These are phyloP conservation scores for Aphaenogaster floridana DNA, from an alignment of 1,140 invertebrate genomes.

Conservation along the genomic window DNA sequence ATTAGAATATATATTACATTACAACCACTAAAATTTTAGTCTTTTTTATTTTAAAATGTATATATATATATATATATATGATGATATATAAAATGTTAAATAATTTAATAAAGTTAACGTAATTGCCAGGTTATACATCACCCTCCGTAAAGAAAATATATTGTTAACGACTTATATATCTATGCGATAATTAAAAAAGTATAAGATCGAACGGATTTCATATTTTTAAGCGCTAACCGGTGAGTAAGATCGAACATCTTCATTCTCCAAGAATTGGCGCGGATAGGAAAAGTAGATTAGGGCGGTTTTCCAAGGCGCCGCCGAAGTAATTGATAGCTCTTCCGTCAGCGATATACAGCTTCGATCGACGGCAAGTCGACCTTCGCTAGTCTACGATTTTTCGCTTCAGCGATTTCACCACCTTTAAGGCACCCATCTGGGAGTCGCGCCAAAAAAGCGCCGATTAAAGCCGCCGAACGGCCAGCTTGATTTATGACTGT, in stretches of 20 bases:
- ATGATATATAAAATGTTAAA: background rate
- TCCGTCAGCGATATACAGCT: constrained; percentile 49
- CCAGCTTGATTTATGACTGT: constrained; percentile 44
- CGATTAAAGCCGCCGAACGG: constrained; percentile 42
- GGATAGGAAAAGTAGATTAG: constrained; percentile 44
- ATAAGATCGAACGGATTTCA: background rate
- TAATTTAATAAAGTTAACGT: background rate
- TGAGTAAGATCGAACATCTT: background rate
- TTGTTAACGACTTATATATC: background rate
- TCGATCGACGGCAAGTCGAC: background rate
- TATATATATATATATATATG: no score
- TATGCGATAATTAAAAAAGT: background rate
- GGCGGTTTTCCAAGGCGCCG: constrained; percentile 17
- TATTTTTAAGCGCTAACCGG: background rate
- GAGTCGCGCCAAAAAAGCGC: constrained; percentile 36
- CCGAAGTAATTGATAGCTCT: constrained; percentile 50
- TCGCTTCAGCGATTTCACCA: constrained; percentile 54
- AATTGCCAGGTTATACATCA: background rate
- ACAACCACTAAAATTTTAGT: background rate
- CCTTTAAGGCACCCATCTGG: constrained; percentile 30
- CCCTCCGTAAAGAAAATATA: background rate
- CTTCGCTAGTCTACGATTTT: constrained; percentile 52
- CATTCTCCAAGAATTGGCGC: background rate
- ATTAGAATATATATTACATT: background rate
- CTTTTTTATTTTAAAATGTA: background rate